These are phyloP conservation scores for Onthophagus sagittarius DNA, from an alignment of 2,888 invertebrate species.

Conservation along the genomic window DNA sequence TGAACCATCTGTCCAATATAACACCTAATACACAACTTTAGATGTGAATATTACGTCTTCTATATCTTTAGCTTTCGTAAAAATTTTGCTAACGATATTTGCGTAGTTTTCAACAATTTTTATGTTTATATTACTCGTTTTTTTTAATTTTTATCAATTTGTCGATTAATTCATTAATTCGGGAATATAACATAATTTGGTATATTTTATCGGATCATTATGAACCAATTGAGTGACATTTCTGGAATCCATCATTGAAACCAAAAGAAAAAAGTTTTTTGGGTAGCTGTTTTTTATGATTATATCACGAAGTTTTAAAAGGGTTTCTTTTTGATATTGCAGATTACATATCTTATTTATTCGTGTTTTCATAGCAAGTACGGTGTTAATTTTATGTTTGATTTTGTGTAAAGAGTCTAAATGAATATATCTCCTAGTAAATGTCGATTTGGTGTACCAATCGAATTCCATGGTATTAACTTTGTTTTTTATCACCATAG, in stretches of 20 bases:
- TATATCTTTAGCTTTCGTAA: too few species aligned
- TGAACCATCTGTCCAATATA: too few species aligned
- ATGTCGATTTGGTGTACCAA: conserved; percentile 12
- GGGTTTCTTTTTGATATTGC: neutral
- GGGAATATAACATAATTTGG: neutral
- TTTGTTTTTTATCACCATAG: neutral
- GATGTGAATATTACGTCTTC: too few species aligned
- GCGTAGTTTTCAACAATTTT: too few species aligned
- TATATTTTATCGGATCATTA: neutral
- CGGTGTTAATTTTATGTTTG: conserved; percentile 11
- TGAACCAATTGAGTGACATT: neutral
- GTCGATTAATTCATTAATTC: too few species aligned
- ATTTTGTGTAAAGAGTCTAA: neutral
- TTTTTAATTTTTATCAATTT: too few species aligned
- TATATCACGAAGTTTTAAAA: neutral
- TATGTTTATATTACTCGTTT: too few species aligned
- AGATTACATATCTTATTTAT: neutral
- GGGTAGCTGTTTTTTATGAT: conserved; percentile 1
- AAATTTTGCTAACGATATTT: too few species aligned
- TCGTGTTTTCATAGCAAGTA: neutral
- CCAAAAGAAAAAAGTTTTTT: neutral
- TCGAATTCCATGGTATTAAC: neutral
- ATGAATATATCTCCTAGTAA: conserved; percentile 5
- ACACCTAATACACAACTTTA: too few species aligned
- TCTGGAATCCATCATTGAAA: neutral